A percentile compares a stretch with the other conserved stretches of the same genome.
These are phyloP conservation scores for Myrmecobius fasciatus DNA, from an alignment of 2,113 vertebrate genomes.

Conservation along the genomic window DNA sequence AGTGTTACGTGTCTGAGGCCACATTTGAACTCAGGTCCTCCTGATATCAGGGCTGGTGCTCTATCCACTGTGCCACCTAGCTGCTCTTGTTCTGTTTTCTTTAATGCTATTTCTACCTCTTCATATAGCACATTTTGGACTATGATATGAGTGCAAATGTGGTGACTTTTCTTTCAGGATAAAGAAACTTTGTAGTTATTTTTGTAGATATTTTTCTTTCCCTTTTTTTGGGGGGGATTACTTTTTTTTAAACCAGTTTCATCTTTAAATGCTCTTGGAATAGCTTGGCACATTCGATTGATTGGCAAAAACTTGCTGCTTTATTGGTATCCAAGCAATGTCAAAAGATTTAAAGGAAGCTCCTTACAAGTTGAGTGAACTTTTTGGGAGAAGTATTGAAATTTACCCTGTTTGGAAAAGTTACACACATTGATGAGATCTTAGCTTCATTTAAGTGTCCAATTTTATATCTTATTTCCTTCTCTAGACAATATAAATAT, in stretches of 20 bases:
- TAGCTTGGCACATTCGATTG: not conserved
- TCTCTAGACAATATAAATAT: conserved; percentile 66
- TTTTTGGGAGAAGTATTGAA: not conserved
- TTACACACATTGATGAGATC: not conserved
- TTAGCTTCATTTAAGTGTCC: not conserved
- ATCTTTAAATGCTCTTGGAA: not conserved
- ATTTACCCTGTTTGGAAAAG: not conserved
- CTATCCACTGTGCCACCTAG: too few species aligned
- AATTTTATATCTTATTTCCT: not conserved
- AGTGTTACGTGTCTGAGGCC: too few species aligned
- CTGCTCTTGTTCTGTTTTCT: not conserved
- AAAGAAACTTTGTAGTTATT: not conserved
- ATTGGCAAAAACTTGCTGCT: not conserved
- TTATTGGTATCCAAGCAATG: not conserved
- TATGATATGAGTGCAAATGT: not conserved
- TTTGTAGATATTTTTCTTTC: not conserved
- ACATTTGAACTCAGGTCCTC: too few species aligned
- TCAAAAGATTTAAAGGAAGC: not conserved
- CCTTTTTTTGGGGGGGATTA: not conserved
- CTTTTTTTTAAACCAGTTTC: not conserved
- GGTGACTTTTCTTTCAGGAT: not conserved
- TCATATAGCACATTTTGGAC: not conserved
- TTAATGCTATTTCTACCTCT: not conserved
- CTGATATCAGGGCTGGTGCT: too few species aligned
- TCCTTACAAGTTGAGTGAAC: conserved; percentile 58